Evolutionary conservation across 2,113 vertebrate species (phyloP).

Genomic region (Muntiacus muntjak): DNA sequence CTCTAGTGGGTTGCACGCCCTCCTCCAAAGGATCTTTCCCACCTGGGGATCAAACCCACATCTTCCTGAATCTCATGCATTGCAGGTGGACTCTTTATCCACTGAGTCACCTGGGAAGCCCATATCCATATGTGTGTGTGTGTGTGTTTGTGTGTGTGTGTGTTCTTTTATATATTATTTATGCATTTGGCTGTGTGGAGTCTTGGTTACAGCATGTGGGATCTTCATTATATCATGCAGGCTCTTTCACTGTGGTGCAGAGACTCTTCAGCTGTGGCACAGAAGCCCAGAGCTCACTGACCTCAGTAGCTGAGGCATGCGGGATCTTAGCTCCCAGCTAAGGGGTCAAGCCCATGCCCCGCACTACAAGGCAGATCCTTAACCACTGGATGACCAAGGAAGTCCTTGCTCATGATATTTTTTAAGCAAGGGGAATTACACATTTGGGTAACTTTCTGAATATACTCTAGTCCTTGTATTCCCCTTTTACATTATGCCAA

Average conservation of each 20-base stretch:
- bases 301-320: not conserved
- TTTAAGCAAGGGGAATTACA: not conserved
- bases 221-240: not conserved
- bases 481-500: not conserved
- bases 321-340: not conserved
- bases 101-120: no score
- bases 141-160: no score
- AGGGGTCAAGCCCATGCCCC: not conserved
- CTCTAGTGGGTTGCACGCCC: no score
- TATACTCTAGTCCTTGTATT: not conserved
- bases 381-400: not conserved
- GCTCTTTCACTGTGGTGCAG: not conserved
- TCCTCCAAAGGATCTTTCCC: no score
- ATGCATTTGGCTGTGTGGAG: no score
- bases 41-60: no score
- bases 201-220: not conserved
- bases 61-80: no score
- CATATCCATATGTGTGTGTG: no score
- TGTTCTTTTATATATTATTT: no score
- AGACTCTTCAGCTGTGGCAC: not conserved
- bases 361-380: not conserved
- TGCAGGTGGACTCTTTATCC: no score
- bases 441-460: not conserved
- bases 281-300: not conserved
- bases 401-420: not conserved